These are phyloP conservation scores for Microctenopoma stevenorrisi DNA, from an alignment of 2,797 vertebrate genomes.

Conservation along the genomic window DNA sequence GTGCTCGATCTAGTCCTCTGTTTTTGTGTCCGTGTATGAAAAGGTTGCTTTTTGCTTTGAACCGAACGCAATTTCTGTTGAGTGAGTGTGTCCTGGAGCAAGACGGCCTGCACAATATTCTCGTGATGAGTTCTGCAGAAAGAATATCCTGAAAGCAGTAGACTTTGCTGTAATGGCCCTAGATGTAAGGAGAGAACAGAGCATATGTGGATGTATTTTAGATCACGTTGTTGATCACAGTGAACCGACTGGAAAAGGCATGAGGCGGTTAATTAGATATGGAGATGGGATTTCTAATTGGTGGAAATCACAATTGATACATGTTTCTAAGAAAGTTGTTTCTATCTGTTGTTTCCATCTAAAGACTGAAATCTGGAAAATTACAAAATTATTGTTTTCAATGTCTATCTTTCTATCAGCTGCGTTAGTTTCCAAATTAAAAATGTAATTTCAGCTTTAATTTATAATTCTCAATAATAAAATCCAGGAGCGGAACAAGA, in stretches of 20 bases:
- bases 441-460: slow-evolving; percentile 35
- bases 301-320: slow-evolving; percentile 41
- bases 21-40: slow-evolving; percentile 19
- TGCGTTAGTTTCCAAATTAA: slow-evolving; percentile 17
- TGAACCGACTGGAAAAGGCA: slow-evolving; percentile 51
- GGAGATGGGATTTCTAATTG: slow-evolving; percentile 42
- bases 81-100: slow-evolving; percentile 41
- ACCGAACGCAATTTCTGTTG: slow-evolving; percentile 31
- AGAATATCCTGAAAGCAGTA: slow-evolving; percentile 53
- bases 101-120: slow-evolving; percentile 30
- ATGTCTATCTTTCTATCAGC: slow-evolving; percentile 20
- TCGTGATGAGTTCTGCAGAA: slow-evolving; percentile 48
- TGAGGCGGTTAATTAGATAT: slow-evolving; percentile 45
- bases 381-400: slow-evolving; percentile 15
- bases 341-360: slow-evolving; percentile 37
- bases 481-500: slow-evolving; percentile 31
- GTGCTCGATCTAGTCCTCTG: slow-evolving; percentile 28
- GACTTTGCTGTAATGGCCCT: slow-evolving; percentile 24
- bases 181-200: slow-evolving; percentile 56
- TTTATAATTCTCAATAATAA: slow-evolving; percentile 34
- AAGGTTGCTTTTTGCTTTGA: slow-evolving; percentile 20
- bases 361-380: slow-evolving; percentile 29
- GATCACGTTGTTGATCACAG: slow-evolving; percentile 53
- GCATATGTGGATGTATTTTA: slow-evolving; percentile 64
- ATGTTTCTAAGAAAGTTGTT: slow-evolving; percentile 13